Evolutionary conservation across 2,888 invertebrate species (phyloP), one percentile per base, ranked within the genome.

Genomic region (Lycocerus yunnanus): DNA sequence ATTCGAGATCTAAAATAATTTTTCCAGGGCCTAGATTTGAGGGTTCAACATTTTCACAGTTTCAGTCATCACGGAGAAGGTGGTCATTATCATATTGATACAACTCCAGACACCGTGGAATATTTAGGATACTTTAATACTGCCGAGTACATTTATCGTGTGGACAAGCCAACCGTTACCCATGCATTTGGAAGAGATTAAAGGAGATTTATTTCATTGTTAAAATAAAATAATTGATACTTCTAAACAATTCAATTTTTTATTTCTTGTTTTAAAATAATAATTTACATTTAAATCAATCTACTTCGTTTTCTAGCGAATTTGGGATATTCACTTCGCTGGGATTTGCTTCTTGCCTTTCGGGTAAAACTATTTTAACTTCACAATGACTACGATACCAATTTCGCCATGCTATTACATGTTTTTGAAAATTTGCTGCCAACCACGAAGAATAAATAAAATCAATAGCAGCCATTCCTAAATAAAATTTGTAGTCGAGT

Each of bases 1-100:
- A 10, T 11, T 21, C 4, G 15, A 16, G 60, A 11, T 15, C 9
- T 66, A 20, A 63, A 68, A 13, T 15, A 27, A 13, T 65, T 16
- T 15, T 21, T 88, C 61, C 83, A 96, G 96, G 96, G 92, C 18
- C 88, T 97, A 85, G 97, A 97, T 88, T 90, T 99, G 78, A 91
- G 98, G 81, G 91, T 97, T 78, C 98, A 98, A 87, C 99, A 99
- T 88, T 98, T 98, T 87, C 99, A 99, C 88, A 96, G 96, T 84
- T 96, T 94, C 87, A 93, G 94, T 80, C 88, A 90, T 83, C 93
- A 93, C 85, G 94, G 93, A 73, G 93, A 94, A 88, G 97, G 95
- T 79, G 98, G 98, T 0, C 99, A 99, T 89, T 99, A 99, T 89
- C 99, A 99, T 88, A 93, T 93, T 85, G 99, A 99, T 88, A 94